These are phyloP conservation scores for Fissipunctia ypsillon DNA, from an alignment of 2,888 invertebrate species.

Conservation along the genomic window DNA sequence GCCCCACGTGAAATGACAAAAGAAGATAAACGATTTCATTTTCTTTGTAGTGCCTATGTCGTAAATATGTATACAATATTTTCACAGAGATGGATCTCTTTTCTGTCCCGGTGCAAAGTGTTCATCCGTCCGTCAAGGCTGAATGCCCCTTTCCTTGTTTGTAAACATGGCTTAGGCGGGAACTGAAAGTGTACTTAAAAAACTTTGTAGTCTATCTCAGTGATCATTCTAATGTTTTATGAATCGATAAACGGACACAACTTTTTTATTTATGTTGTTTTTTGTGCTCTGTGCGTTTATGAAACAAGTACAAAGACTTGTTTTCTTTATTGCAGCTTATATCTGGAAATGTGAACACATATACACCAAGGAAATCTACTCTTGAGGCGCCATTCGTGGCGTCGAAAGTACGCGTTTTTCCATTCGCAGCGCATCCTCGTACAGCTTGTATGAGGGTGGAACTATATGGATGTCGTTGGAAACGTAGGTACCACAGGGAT, in stretches of 20 bases:
- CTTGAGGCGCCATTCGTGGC: constrained; percentile 96
- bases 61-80: constrained; percentile 63
- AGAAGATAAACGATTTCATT: constrained; percentile 68
- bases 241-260: constrained; percentile 18
- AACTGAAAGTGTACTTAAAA: constrained; percentile 38
- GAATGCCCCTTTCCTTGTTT: constrained; percentile 52
- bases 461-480: constrained; percentile 94
- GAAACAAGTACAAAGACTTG: constrained; percentile 21
- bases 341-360: constrained; percentile 94
- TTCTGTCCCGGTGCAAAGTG: constrained; percentile 45
- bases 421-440: constrained; percentile 95
- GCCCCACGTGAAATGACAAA: constrained; percentile 64
- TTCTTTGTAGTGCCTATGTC: constrained; percentile 62
- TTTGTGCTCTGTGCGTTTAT: background rate
- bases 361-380: constrained; percentile 92
- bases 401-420: constrained; percentile 96
- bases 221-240: constrained; percentile 38
- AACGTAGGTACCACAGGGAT: constrained; percentile 85
- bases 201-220: constrained; percentile 28
- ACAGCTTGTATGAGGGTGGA: constrained; percentile 98
- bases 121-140: constrained; percentile 46
- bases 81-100: constrained; percentile 50
- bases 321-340: constrained; percentile 91
- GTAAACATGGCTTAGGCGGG: constrained; percentile 31
- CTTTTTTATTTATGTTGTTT: background rate